Conservation (phyloP, 2,888 invertebrate species). For the Acanthopleura granulata region DNA sequence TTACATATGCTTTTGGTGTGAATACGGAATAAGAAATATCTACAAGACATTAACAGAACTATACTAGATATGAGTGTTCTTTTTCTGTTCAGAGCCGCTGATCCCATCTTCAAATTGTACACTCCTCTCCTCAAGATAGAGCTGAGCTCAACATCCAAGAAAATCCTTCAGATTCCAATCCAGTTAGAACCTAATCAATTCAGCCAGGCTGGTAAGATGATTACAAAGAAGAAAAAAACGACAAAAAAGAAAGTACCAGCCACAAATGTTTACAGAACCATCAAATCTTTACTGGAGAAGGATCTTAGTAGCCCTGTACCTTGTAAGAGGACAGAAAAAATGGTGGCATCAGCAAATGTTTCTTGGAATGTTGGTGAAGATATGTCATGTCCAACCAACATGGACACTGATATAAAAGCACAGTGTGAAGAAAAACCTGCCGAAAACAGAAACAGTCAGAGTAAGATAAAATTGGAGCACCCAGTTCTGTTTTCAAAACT, state of each 20-base stretch:
- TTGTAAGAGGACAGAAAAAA: too few species aligned
- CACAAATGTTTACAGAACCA: neutral
- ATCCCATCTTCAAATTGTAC: slow-evolving; percentile 89
- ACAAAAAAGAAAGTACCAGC: neutral
- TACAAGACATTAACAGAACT: neutral
- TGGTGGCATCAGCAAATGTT: too few species aligned
- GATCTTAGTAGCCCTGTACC: too few species aligned
- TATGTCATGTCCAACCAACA: too few species aligned
- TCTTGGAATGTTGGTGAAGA: too few species aligned
- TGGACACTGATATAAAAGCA: too few species aligned
- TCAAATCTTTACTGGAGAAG: neutral
- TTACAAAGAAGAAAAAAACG: neutral
- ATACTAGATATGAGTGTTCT: slow-evolving; percentile 18
- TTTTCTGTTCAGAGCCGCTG: slow-evolving; percentile 73
- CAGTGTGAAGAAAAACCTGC: too few species aligned
- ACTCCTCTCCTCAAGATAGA: slow-evolving; percentile 81
- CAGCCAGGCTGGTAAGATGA: neutral
- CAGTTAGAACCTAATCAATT: neutral
- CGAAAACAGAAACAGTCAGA: neutral
- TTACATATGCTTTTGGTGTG: neutral
- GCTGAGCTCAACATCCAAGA: slow-evolving; percentile 81
- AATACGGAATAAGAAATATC: neutral
- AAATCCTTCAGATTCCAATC: slow-evolving; percentile 38
- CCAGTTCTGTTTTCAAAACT: too few species aligned
- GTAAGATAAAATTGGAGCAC: neutral